phyloP scores from a whole-genome alignment of 2,888 invertebrate species.

The Ophion costatus region DNA sequence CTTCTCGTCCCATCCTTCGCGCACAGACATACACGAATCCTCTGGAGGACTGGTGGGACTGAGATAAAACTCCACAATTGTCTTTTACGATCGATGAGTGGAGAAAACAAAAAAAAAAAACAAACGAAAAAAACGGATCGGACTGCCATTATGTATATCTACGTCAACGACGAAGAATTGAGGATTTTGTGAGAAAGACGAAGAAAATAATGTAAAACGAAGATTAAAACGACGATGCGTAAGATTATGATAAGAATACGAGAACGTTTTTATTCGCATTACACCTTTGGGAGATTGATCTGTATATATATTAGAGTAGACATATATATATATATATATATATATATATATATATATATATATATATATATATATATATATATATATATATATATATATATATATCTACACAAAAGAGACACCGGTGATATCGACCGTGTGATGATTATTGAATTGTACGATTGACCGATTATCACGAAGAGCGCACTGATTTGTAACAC shows the following conservation, averaged over 20 bases:
- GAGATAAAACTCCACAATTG: conserved; percentile 9
- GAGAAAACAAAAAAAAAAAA: conserved; percentile 24
- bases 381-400: conserved; percentile 48
- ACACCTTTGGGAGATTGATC: conserved; percentile 61
- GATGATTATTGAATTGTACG: conserved; percentile 76
- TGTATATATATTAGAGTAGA: conserved; percentile 58
- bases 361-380: conserved; percentile 63
- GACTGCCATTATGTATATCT: conserved; percentile 67
- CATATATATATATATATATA: conserved; percentile 60
- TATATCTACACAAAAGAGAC: conserved; percentile 68
- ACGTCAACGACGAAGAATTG: conserved; percentile 55
- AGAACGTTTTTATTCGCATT: conserved; percentile 54
- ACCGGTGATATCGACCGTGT: conserved; percentile 54
- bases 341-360: conserved; percentile 49
- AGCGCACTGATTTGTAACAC: conserved; percentile 81
- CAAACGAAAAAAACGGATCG: conserved; percentile 56
- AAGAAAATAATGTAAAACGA: conserved; percentile 24
- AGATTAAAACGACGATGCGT: conserved; percentile 29
- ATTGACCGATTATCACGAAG: conserved; percentile 75
- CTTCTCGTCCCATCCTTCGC: conserved; percentile 51
- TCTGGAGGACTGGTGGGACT: conserved; percentile 24
- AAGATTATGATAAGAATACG: conserved; percentile 33
- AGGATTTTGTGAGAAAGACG: conserved; percentile 5
- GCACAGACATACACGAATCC: conserved; percentile 30
- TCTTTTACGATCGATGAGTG: conserved; percentile 52